Evolutionary conservation across 2,888 invertebrate genomes (phyloP).

Genomic region (Subacronicta megacephala): DNA sequence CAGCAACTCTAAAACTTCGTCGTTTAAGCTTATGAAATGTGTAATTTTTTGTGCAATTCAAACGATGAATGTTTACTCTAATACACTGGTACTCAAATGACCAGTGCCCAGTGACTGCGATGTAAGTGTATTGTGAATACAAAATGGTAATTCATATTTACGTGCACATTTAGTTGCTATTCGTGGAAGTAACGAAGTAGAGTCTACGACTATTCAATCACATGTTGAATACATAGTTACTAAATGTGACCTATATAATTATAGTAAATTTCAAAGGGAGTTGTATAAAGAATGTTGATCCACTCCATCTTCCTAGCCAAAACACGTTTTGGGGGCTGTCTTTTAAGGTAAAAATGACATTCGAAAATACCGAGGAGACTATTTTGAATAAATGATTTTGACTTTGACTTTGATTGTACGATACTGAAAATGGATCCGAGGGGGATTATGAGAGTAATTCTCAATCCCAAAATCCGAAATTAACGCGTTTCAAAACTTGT

Average conservation of each 20-base stretch:
- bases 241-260: neutral
- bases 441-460: no score
- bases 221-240: constrained; percentile 4
- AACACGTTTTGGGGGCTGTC: no score
- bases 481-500: no score
- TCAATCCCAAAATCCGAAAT: no score
- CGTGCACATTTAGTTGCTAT: constrained; percentile 22
- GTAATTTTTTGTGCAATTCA: neutral
- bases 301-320: no score
- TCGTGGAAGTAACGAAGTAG: constrained; percentile 18
- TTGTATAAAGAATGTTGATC: neutral
- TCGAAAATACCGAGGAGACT: no score
- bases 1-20: no score
- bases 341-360: no score
- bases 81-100: constrained; percentile 31
- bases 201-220: constrained; percentile 31
- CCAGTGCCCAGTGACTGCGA: constrained; percentile 21
- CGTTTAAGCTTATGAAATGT: neutral
- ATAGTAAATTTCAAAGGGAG: neutral
- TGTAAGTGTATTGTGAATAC: constrained; percentile 44
- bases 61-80: neutral
- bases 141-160: constrained; percentile 49
- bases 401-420: no score
- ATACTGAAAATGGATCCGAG: no score
- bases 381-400: no score